phyloP scores from a whole-genome alignment of 1,140 invertebrate genomes.

The Campoletis sonorensis region DNA sequence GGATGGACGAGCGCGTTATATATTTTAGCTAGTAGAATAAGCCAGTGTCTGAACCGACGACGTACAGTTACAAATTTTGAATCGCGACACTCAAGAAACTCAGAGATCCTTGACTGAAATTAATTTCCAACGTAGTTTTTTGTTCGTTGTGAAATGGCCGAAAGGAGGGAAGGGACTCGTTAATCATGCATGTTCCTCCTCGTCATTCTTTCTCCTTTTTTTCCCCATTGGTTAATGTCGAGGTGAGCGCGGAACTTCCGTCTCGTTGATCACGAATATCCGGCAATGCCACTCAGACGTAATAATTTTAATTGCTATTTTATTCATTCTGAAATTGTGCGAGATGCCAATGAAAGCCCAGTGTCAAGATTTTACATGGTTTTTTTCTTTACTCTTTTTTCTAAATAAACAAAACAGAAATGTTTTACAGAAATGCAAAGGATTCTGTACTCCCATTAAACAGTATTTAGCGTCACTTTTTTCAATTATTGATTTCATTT shows the following conservation, averaged over 20 bases:
- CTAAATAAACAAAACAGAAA: background rate
- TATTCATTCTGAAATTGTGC: slow-evolving; percentile 1
- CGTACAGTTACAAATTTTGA: background rate
- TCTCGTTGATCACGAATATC: slow-evolving; percentile 26
- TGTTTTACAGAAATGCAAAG: background rate
- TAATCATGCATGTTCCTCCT: background rate
- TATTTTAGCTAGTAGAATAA: background rate
- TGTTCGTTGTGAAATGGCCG: background rate
- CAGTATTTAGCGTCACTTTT: too few species aligned
- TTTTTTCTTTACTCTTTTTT: background rate
- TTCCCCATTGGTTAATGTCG: background rate
- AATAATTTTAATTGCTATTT: slow-evolving; percentile 30
- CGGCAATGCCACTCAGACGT: background rate
- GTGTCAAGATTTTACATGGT: too few species aligned
- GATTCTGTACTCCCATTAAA: background rate
- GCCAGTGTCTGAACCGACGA: background rate
- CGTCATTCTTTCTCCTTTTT: background rate
- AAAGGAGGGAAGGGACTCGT: background rate
- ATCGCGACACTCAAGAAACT: slow-evolving; percentile 13
- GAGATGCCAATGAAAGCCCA: background rate
- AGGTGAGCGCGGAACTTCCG: slow-evolving; percentile 2
- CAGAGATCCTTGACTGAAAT: background rate
- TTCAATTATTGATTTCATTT: too few species aligned
- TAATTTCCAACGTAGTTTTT: slow-evolving; percentile 27
- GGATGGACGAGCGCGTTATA: slow-evolving; percentile 4